phyloP scores from a whole-genome alignment of 1,140 invertebrate genomes.

The Drosophila pallidifrons region DNA sequence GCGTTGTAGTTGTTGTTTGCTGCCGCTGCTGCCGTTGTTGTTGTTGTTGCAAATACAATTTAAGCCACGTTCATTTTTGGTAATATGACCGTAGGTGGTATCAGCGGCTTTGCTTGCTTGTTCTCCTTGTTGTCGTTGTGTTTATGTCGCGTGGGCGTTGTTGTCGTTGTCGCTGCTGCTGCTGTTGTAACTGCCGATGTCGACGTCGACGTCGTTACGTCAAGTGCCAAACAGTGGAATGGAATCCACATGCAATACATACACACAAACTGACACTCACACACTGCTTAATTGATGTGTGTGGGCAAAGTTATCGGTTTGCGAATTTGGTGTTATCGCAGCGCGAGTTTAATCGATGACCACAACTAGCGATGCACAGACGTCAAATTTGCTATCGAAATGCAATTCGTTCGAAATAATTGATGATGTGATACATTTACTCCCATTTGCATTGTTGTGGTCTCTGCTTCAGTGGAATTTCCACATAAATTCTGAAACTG shows the following conservation, averaged over 20 bases:
- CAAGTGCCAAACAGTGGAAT: constrained; percentile 43
- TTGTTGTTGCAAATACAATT: constrained; percentile 44
- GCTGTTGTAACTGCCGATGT: constrained; percentile 24
- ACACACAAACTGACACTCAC: constrained; percentile 3
- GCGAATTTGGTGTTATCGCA: not conserved
- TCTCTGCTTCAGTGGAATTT: constrained; percentile 3
- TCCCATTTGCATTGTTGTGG: not conserved
- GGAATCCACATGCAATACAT: not conserved
- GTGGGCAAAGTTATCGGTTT: not conserved
- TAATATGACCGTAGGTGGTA: constrained; percentile 61
- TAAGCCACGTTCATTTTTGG: constrained; percentile 70
- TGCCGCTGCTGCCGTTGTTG: constrained; percentile 7
- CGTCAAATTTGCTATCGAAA: not conserved
- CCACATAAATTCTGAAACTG: constrained; percentile 3
- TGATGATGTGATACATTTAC: not conserved
- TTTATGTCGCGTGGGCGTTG: constrained; percentile 32
- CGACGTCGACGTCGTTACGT: constrained; percentile 20
- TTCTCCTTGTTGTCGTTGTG: constrained; percentile 14
- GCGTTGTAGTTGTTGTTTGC: not conserved
- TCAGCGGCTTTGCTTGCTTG: constrained; percentile 38
- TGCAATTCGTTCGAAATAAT: not conserved
- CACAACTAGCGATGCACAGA: not conserved
- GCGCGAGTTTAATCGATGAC: not conserved
- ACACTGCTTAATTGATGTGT: constrained; percentile 8
- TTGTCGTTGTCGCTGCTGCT: constrained; percentile 42